Conservation (phyloP, 2,113 vertebrate genomes). For the Oreotrochilus melanogaster region DNA sequence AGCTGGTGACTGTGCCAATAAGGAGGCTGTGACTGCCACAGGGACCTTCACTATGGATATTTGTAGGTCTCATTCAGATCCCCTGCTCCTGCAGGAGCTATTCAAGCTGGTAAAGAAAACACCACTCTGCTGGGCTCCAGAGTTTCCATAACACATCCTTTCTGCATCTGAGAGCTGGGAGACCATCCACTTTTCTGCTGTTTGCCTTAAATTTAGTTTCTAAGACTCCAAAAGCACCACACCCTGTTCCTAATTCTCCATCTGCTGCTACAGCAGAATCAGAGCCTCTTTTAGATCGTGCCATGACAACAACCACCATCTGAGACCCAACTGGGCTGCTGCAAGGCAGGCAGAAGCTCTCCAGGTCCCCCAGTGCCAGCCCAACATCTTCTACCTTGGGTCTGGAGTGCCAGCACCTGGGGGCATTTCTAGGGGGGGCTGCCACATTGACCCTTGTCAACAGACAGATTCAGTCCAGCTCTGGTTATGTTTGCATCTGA, state of each 20-base stretch:
- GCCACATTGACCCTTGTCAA: accelerated
- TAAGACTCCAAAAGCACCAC: neutral
- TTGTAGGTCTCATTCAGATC: neutral
- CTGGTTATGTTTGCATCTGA: neutral
- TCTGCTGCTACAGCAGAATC: neutral
- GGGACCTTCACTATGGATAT: accelerated
- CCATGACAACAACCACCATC: accelerated
- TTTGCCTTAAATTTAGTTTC: neutral
- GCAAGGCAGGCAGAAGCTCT: neutral
- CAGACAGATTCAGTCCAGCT: neutral
- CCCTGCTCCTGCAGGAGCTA: neutral
- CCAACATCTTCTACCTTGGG: accelerated
- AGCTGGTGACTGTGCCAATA: neutral
- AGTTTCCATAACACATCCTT: neutral
- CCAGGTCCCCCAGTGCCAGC: neutral
- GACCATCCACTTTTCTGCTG: neutral
- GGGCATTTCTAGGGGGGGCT: neutral
- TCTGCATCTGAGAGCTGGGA: neutral
- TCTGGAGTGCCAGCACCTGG: neutral
- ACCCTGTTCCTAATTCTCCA: neutral
- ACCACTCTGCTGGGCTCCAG: accelerated
- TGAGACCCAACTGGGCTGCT: neutral
- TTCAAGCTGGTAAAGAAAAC: neutral
- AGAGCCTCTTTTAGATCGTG: neutral
- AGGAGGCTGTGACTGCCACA: neutral